phyloP scores from a whole-genome alignment of 2,113 vertebrate genomes.

The Corynorhinus townsendii region DNA sequence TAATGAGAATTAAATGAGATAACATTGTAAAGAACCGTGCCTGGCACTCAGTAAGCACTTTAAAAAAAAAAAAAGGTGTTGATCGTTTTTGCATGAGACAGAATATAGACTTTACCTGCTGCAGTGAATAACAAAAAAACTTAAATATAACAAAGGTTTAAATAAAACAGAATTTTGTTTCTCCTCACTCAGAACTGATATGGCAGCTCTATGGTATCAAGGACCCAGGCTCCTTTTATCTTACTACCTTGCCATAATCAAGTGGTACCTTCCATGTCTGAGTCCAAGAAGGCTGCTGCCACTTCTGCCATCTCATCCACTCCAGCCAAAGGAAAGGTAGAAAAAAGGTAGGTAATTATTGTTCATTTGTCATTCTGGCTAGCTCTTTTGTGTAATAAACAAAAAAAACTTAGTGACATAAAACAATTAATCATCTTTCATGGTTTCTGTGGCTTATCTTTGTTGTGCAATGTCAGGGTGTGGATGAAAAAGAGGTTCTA shows the following conservation, averaged over 20 bases:
- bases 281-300: background rate
- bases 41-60: background rate
- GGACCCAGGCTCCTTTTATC: background rate
- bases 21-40: background rate
- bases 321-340: background rate
- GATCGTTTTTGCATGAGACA: background rate
- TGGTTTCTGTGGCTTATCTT: background rate
- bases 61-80: background rate
- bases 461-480: background rate
- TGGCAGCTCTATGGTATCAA: background rate
- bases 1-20: background rate
- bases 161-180: background rate
- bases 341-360: background rate
- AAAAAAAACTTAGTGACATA: background rate
- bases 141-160: background rate
- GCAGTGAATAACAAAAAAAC: background rate
- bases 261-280: background rate
- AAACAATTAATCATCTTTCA: background rate
- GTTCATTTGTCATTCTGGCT: background rate
- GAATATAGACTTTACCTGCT: background rate
- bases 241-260: background rate
- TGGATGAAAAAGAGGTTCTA: background rate
- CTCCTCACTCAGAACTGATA: background rate
- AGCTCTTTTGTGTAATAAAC: background rate
- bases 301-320: background rate